Evolutionary conservation across 2,797 vertebrate genomes (phyloP).

Genomic region (Hoplostethus mediterraneus): DNA sequence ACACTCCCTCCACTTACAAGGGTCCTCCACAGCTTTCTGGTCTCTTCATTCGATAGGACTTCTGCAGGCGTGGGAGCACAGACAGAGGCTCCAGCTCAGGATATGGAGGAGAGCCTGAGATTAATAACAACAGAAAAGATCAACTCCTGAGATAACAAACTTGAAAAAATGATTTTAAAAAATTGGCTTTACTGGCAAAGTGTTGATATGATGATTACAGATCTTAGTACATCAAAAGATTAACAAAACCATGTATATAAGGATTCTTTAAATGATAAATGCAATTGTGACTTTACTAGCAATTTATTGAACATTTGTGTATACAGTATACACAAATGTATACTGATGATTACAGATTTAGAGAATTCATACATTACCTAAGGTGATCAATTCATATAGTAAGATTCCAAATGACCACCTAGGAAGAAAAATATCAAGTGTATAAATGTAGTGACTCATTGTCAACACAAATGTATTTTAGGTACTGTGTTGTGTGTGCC

Average conservation of each 20-base stretch:
- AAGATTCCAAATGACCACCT: conserved; percentile 86
- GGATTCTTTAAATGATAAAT: neutral
- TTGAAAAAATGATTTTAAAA: neutral
- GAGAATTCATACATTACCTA: conserved; percentile 68
- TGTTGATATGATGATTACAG: neutral
- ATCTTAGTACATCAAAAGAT: neutral
- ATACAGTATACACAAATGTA: too few species aligned
- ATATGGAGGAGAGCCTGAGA: conserved; percentile 80
- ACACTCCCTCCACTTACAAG: conserved; percentile 70
- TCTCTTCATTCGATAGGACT: conserved; percentile 76
- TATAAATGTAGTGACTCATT: neutral
- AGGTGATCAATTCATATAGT: conserved; percentile 81
- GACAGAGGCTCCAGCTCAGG: conserved; percentile 78
- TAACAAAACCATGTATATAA: neutral
- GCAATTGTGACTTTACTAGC: neutral
- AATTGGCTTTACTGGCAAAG: neutral
- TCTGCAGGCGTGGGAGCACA: conserved; percentile 71
- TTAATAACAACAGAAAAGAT: neutral
- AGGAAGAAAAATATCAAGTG: neutral
- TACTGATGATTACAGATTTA: neutral
- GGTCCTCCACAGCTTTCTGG: conserved; percentile 71
- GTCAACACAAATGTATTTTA: neutral
- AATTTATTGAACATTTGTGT: neutral
- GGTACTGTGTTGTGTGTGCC: neutral
- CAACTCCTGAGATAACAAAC: neutral